Percentiles rank a stretch among this genome's conserved stretches.
Conservation (phyloP, 53 echinoderm and acorn worm genomes). For the Temnopleurus reevesii region DNA sequence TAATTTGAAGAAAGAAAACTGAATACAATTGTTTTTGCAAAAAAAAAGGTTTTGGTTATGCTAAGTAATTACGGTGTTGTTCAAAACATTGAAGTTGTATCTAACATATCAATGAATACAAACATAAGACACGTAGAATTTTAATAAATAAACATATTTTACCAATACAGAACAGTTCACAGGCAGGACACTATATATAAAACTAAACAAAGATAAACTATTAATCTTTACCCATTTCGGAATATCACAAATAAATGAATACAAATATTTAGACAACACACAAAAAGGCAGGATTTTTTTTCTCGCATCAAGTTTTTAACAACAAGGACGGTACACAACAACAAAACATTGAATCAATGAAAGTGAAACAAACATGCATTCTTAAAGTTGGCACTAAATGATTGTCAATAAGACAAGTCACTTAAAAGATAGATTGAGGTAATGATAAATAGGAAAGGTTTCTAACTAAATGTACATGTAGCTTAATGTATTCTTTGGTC, state of each 20-base stretch:
- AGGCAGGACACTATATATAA: neutral
- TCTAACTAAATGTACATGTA: no score
- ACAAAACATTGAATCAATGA: neutral
- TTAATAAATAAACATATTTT: neutral
- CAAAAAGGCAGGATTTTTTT: constrained; percentile 19
- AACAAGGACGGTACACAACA: neutral
- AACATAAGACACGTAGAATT: neutral
- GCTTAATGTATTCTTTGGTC: constrained; percentile 42
- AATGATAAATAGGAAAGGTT: no score
- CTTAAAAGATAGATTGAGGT: no score
- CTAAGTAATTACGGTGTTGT: no score
- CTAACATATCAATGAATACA: no score
- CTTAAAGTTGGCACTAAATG: no score
- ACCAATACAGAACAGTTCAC: neutral
- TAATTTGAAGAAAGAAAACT: no score
- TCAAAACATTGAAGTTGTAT: no score
- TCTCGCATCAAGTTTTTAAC: neutral
- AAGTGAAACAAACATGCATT: neutral
- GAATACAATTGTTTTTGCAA: no score
- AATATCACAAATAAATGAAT: constrained; percentile 13
- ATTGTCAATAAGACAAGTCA: no score
- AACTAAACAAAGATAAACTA: neutral
- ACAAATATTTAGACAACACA: neutral
- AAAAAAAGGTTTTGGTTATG: no score
- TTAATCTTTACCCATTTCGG: neutral